Base-by-base conservation (phyloP, 1,140 invertebrate genomes). In the Anagrus nilaparvatae region DNA sequence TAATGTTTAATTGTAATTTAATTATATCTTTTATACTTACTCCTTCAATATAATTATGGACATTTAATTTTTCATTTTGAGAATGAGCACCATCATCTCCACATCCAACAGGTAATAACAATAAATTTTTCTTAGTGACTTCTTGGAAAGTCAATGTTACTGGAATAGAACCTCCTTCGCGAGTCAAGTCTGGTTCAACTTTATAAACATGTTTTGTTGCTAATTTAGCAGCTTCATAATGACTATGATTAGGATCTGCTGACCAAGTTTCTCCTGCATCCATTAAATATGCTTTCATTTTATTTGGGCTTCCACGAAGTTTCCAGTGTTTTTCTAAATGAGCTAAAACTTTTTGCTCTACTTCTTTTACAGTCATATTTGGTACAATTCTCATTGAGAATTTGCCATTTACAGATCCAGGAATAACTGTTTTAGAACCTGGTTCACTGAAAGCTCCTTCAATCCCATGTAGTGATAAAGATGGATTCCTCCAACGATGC, bases 61-160 rank as follows among this genome's bases (percentile, higher is more conserved):
- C 70, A 70, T 96, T 83, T 49, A 97, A 76, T 65, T 98, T 98
- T 66, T 98, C 95, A 71, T 97, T 97, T 67, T 97, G 95, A 1
- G 92, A 95, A 72, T 99, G 95, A 43, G 94, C 93, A 46, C 94
- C 94, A 71, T 98, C 95, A 66, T 97, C 94, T 43, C 81, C 82
- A 48, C 82, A 78, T 34, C 95, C 95, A 56, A 91, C 80, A 4
- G 93, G 93, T 35, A 98, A 71, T 23, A 98, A 70, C 45, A 97
- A 73, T 19, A 96, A 90, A 72, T 90, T 97, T 60, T 91, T 92
- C 1, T 84, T 86, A 34, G 90, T 95, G 3, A 86, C 76, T 64
- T 92, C 80, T 67, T 94, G 79, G 54, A 86, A 77, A 14, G 89
- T 95, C 39, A 98, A 69, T 40, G 94, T 96, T 31, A 97, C 84